Percentiles rank a stretch among this genome's conserved stretches.
Conservation (phyloP, 1,140 invertebrate genomes). For the Nephila pilipes region DNA sequence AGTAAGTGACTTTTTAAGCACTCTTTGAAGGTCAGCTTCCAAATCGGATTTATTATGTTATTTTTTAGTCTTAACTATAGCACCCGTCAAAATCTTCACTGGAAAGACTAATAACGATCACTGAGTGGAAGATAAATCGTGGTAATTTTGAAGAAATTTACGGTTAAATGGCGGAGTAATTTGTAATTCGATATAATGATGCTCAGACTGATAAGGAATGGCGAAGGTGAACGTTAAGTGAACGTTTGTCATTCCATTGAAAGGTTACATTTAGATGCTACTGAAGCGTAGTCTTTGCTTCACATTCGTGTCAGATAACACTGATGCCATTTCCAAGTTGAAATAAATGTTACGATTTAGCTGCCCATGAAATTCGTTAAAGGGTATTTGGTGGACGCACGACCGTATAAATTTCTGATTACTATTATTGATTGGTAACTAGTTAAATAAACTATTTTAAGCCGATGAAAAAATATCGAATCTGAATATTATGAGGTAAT, state of each 20-base stretch:
- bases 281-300: not conserved
- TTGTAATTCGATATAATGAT: slow-evolving; percentile 14
- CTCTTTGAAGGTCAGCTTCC: not conserved
- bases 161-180: not conserved
- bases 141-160: not conserved
- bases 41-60: not conserved
- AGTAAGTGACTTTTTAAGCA: not conserved
- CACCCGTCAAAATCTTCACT: too few species aligned
- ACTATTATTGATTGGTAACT: too few species aligned
- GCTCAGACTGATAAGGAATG: not conserved
- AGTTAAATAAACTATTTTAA: too few species aligned
- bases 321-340: too few species aligned
- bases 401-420: too few species aligned
- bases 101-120: too few species aligned
- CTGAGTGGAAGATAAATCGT: not conserved
- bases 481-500: too few species aligned
- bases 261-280: not conserved
- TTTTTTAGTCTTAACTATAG: not conserved
- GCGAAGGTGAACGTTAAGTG: slow-evolving; percentile 1
- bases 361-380: too few species aligned
- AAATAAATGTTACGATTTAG: too few species aligned
- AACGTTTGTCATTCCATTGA: not conserved
- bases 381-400: too few species aligned
- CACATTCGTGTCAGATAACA: too few species aligned
- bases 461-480: too few species aligned